phyloP scores from a whole-genome alignment of 2,888 invertebrate species.

The Strigamia maritima region DNA sequence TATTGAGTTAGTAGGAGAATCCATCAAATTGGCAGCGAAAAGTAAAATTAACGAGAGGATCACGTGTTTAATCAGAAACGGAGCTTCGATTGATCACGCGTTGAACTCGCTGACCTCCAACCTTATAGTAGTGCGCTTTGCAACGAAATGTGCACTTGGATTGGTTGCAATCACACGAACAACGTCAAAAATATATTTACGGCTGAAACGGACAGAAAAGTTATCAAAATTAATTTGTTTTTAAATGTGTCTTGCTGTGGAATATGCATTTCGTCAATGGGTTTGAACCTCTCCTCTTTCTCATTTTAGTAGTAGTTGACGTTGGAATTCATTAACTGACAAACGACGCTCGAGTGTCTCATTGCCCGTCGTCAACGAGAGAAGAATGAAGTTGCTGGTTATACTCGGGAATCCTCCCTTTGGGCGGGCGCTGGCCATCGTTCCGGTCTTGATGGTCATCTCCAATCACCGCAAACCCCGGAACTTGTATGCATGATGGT shows the following conservation, averaged over 20 bases:
- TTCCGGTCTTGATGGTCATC: constrained; percentile 16
- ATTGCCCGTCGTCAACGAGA: background rate
- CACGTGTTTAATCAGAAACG: constrained; percentile 10
- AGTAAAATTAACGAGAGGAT: background rate
- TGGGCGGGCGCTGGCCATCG: constrained; percentile 1
- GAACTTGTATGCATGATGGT: background rate
- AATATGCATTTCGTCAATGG: background rate
- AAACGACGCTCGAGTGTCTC: background rate
- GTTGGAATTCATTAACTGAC: constrained; percentile 16
- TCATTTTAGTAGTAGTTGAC: background rate
- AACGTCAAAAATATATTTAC: background rate
- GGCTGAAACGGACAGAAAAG: background rate
- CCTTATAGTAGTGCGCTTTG: background rate
- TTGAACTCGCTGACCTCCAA: background rate
- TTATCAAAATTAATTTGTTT: background rate
- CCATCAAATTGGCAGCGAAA: background rate
- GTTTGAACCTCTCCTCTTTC: too few relatives aligned
- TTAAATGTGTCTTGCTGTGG: background rate
- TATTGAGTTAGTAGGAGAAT: background rate
- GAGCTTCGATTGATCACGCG: background rate
- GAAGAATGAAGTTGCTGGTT: background rate
- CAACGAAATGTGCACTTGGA: background rate
- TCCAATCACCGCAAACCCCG: constrained; percentile 9
- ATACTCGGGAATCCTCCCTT: background rate
- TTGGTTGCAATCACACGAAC: background rate